Evolutionary conservation across 2,113 vertebrate species (phyloP), one percentile per base, ranked within the genome.

Genomic region (Axis porcinus): DNA sequence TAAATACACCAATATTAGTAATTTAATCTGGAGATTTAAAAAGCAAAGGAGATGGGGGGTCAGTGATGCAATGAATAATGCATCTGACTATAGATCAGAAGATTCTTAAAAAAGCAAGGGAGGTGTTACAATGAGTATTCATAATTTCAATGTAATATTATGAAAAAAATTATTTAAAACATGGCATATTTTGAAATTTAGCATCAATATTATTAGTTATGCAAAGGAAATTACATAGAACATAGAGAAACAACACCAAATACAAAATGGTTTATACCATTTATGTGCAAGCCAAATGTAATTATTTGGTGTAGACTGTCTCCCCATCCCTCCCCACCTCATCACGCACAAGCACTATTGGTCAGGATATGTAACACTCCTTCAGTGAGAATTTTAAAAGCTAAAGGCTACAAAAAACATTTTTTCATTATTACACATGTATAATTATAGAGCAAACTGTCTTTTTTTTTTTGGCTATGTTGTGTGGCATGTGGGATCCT

Each of bases 291-390:
- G 94, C 52, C 30, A 92, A 91, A 93, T 64, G 19, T 47, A 93
- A 89, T 89, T 79, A 96, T 82, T 97, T 85, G 85, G 62, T 84
- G 84, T 94, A 67, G 45, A 97, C 91, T 28, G 30, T 90, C 11
- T 54, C n/a, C 8, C 70, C 16, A 16, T 54, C 25, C 6, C 23
- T 9, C 10, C 30, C 27, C 10, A 33, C 15, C 15, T 82, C 52
- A 94, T 82, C 64, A 88, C 0, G 7, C 3, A 52, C 9, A 64
- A 86, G 47, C 30, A 96, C 43, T 88, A n/a, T 19, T 60, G 7
- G 45, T 96, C 74, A 95, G 47, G 52, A 95, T 94, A 47, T 10
- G 54, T 47, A 91, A 81, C 30, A 81, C 14, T 15, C 97, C 36
- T 93, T 95, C 79, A 95, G 8, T 74, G 55, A 96, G n/a, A 90